These are phyloP conservation scores for Eulemur rubriventer DNA, from an alignment of 2,797 vertebrate species.

Conservation along the genomic window DNA sequence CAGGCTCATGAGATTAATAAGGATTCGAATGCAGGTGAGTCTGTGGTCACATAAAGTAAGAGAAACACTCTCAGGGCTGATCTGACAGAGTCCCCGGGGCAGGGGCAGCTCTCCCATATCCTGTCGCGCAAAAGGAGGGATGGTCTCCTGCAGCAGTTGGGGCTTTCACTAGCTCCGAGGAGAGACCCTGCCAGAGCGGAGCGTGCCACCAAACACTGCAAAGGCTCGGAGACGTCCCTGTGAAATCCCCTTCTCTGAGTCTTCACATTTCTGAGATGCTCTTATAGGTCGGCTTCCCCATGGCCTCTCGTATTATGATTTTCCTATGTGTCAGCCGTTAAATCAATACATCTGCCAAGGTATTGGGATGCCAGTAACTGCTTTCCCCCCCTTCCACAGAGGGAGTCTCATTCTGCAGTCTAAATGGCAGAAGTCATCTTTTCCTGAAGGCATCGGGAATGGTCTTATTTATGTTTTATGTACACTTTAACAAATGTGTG, in stretches of 20 bases:
- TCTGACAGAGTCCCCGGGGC: background rate
- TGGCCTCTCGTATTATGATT: rapidly evolving
- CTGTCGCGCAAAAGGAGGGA: too few species aligned
- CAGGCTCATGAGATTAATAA: rapidly evolving
- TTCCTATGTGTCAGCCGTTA: too few species aligned
- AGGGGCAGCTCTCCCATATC: background rate
- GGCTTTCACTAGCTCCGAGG: background rate
- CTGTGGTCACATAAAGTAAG: background rate
- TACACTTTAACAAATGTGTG: background rate
- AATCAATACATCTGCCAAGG: background rate
- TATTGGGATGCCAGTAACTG: rapidly evolving
- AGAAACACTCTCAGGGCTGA: too few species aligned
- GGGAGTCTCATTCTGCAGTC: background rate
- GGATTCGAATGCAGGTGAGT: background rate
- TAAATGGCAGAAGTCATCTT: background rate
- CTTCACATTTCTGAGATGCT: background rate
- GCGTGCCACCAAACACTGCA: rapidly evolving
- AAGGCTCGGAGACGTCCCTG: background rate
- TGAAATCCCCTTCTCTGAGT: background rate
- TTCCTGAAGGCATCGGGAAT: background rate
- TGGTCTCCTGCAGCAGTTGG: rapidly evolving
- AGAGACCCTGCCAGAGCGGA: background rate
- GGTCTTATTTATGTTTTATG: background rate
- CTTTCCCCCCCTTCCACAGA: background rate
- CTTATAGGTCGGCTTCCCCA: rapidly evolving